These are phyloP conservation scores for Premnoplex brunnescens DNA, from an alignment of 2,797 vertebrate species.

Conservation along the genomic window DNA sequence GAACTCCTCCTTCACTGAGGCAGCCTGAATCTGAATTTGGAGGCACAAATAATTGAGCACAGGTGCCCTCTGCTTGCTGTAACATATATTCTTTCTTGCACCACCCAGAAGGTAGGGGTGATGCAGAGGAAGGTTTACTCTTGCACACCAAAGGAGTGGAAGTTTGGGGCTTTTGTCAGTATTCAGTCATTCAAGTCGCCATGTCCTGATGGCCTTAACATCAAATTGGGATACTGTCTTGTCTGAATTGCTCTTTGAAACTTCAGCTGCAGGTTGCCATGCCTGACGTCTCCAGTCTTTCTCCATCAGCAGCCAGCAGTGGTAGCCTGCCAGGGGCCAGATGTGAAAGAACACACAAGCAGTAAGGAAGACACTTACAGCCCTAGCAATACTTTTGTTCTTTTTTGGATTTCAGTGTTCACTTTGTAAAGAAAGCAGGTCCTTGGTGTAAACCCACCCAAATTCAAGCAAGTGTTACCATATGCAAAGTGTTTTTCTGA, in stretches of 20 bases:
- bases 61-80: background rate
- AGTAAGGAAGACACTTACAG: background rate
- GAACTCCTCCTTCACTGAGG: background rate
- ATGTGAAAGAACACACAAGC: background rate
- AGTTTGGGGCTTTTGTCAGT: background rate
- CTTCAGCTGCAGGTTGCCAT: background rate
- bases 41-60: background rate
- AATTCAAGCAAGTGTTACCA: background rate
- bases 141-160: background rate
- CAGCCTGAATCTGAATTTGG: background rate
- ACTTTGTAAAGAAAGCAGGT: background rate
- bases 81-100: background rate
- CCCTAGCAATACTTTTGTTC: background rate
- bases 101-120: background rate
- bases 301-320: background rate
- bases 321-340: background rate
- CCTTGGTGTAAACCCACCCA: background rate
- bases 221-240: background rate
- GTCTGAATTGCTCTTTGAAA: background rate
- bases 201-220: background rate
- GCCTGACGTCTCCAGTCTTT: background rate
- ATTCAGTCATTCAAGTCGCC: background rate
- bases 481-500: conserved; percentile 1
- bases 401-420: background rate
- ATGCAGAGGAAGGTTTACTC: background rate